Evolutionary conservation across 2,797 vertebrate genomes (phyloP), one percentile per base, ranked within the genome.

Genomic region (Scleropages formosus): DNA sequence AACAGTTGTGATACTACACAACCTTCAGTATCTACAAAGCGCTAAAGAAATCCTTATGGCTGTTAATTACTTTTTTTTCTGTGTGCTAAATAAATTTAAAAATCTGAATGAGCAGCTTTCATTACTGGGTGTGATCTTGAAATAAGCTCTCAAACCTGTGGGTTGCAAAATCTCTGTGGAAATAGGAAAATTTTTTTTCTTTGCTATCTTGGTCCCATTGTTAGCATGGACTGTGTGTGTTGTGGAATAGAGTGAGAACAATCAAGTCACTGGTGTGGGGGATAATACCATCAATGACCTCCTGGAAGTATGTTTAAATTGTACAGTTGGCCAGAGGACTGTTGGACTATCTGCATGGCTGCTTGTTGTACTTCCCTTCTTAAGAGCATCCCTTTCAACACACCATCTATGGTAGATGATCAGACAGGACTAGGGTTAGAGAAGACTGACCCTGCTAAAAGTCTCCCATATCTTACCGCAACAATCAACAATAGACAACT

Each of bases 251-350:
- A 65, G 65, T 77, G 64, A 72, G 68, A 24, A 44, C 71, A 39
- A 60, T 53, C 63, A 22, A 47, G 65, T 64, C 65, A 56, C 63
- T 67, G 12, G 73, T 61, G 76, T 73, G 81, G 80, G 81, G 78
- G 76, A 82, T 15, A n/a, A 64, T 78, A 82, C 78, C 64, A 79
- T 80, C 80, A 66, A 75, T 66, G 73, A 67, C 39, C 39, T 27
- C 61, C 26, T 0, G 8, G 80, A 83, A 84, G 82, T 84, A 80
- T 83, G 85, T 85, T 85, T 83, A 78, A 74, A 82, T 79, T 80
- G 81, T 64, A 53, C 44, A 77, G 75, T 74, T 72, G 73, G 80
- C 80, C 81, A 80, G 75, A 75, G 71, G 78, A 79, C 22, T 71
- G 15, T 84, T 82, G 77, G 81, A 74, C 78, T 82, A 84, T 80